These are phyloP conservation scores for Pseudorhiza aurosa DNA, from an alignment of 30 jellyfish, hydroid and myxozoan species.

Conservation along the genomic window DNA sequence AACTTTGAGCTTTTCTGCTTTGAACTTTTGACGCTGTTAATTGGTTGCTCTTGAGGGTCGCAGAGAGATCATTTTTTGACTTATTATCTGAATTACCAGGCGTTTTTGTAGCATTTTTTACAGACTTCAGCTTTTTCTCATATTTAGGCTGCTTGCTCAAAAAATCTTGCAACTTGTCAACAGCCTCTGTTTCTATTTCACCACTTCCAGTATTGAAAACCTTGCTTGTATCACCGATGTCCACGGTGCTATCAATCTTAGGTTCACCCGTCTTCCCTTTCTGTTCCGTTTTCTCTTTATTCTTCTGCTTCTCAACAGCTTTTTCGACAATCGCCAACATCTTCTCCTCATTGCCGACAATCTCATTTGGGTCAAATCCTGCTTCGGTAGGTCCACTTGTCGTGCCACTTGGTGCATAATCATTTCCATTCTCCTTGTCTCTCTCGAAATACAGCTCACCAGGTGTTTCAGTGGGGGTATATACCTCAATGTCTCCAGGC, in stretches of 20 bases:
- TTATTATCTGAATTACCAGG: neutral
- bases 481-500: conserved; percentile 43
- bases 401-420: neutral
- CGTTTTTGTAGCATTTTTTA: neutral
- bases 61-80: too few relatives aligned
- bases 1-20: too few relatives aligned
- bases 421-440: neutral
- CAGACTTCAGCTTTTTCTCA: neutral
- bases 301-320: conserved; percentile 49
- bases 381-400: conserved; percentile 38
- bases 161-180: conserved; percentile 24
- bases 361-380: conserved; percentile 25
- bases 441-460: conserved; percentile 48
- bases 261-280: neutral
- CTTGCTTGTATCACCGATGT: conserved; percentile 45
- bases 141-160: conserved; percentile 24
- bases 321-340: conserved; percentile 48
- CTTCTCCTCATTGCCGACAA: conserved; percentile 57
- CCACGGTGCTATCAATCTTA: neutral
- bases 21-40: too few relatives aligned
- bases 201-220: conserved; percentile 20
- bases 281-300: neutral
- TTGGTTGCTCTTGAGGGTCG: too few relatives aligned
- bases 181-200: neutral
- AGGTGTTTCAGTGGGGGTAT: conserved; percentile 28